Percentiles rank a stretch among this genome's conserved stretches.
These are phyloP conservation scores for Pammene fasciana DNA, from an alignment of 2,888 invertebrate genomes.

Conservation along the genomic window DNA sequence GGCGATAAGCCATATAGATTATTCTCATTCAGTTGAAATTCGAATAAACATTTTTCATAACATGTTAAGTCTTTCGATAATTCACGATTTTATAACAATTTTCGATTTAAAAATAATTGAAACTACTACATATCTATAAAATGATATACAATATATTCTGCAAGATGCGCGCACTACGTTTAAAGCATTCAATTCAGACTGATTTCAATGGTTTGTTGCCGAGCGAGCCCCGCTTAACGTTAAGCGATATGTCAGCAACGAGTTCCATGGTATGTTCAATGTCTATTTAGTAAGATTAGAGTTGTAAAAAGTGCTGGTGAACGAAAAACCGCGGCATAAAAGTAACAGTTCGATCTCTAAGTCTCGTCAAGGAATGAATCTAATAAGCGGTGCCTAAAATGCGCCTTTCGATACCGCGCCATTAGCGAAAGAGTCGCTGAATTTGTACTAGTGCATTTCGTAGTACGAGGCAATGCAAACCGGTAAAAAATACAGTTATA, in stretches of 20 bases:
- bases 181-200: background rate
- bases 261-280: constrained; percentile 7
- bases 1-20: background rate
- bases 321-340: background rate
- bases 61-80: too few relatives aligned
- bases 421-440: too few relatives aligned
- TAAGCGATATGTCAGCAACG: background rate
- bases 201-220: background rate
- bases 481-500: too few relatives aligned
- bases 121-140: background rate
- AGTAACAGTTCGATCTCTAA: too few relatives aligned
- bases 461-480: too few relatives aligned
- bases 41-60: too few relatives aligned
- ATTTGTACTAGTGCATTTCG: too few relatives aligned
- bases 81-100: too few relatives aligned
- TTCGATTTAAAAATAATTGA: background rate
- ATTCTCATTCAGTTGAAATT: too few relatives aligned
- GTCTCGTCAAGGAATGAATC: too few relatives aligned
- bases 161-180: constrained; percentile 14
- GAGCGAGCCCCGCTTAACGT: background rate
- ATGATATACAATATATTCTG: constrained; percentile 4
- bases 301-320: background rate
- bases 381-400: too few relatives aligned
- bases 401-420: too few relatives aligned
- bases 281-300: background rate